Conservation (phyloP, 2,113 vertebrate species). For the Arenaria interpres region DNA sequence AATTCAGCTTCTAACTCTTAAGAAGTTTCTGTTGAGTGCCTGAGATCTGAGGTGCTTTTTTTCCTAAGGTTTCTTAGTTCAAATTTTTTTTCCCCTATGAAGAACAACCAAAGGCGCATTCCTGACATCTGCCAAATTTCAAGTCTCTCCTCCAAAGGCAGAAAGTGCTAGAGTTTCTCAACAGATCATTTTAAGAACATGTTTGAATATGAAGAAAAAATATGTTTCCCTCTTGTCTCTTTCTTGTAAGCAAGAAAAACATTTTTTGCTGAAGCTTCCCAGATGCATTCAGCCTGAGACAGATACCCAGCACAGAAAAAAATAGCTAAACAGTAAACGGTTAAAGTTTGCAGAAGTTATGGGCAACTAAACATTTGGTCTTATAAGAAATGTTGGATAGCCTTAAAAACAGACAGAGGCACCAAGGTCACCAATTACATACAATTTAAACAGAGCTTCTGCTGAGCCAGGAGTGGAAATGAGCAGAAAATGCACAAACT, state of each 20-base stretch:
- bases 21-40: background rate
- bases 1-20: background rate
- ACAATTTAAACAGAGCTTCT: background rate
- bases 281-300: background rate
- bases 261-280: background rate
- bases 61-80: constrained; percentile 2
- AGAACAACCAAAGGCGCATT: constrained; percentile 16
- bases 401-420: background rate
- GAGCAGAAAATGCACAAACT: background rate
- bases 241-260: background rate
- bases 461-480: background rate
- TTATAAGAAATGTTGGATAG: background rate
- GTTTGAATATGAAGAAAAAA: background rate
- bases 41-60: constrained; percentile 25
- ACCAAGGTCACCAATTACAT: background rate
- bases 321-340: background rate
- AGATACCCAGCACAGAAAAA: background rate
- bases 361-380: background rate
- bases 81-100: background rate
- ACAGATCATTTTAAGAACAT: background rate
- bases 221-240: background rate
- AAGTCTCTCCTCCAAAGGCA: background rate
- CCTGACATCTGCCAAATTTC: background rate
- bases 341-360: background rate
- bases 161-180: background rate